phyloP scores from a whole-genome alignment of 2,888 invertebrate genomes.

The Operophtera brumata region DNA sequence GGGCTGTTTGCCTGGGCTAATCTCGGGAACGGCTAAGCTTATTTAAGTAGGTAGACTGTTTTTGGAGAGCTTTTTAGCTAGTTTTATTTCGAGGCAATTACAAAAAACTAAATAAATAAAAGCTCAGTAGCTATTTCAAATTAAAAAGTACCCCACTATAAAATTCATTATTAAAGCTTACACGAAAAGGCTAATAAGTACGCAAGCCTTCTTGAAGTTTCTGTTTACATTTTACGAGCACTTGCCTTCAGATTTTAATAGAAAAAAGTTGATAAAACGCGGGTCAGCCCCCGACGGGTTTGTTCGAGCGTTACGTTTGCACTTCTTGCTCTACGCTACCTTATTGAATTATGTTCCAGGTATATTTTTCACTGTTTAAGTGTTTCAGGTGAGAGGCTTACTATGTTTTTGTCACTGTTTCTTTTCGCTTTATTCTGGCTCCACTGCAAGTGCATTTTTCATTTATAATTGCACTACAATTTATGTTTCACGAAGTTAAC shows the following conservation, averaged over 20 bases:
- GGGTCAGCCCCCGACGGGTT: slow-evolving; percentile 17
- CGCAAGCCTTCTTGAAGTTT: slow-evolving; percentile 22
- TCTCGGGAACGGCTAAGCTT: too few relatives aligned
- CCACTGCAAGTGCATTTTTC: background rate
- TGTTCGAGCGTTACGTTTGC: slow-evolving; percentile 7
- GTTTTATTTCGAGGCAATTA: too few relatives aligned
- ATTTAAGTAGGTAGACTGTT: too few relatives aligned
- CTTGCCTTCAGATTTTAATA: slow-evolving; percentile 32
- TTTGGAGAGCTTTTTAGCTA: too few relatives aligned
- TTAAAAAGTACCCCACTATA: slow-evolving; percentile 7
- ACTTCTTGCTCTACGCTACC: slow-evolving; percentile 5
- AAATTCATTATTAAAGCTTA: slow-evolving; percentile 31
- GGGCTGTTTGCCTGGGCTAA: too few relatives aligned
- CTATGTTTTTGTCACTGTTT: background rate
- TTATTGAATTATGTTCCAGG: slow-evolving; percentile 16
- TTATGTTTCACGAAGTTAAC: background rate
- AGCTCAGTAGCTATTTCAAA: background rate
- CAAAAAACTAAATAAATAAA: too few relatives aligned
- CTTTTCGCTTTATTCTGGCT: background rate
- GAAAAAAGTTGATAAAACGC: slow-evolving; percentile 28
- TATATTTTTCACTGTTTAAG: background rate
- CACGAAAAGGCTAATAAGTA: slow-evolving; percentile 6
- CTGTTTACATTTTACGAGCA: slow-evolving; percentile 29
- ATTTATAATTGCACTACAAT: too few relatives aligned
- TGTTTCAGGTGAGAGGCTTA: background rate